Percentiles rank a stretch among this genome's conserved stretches.
Evolutionary conservation across 2,797 vertebrate genomes (phyloP).

Genomic region (Ambastaia sidthimunki): DNA sequence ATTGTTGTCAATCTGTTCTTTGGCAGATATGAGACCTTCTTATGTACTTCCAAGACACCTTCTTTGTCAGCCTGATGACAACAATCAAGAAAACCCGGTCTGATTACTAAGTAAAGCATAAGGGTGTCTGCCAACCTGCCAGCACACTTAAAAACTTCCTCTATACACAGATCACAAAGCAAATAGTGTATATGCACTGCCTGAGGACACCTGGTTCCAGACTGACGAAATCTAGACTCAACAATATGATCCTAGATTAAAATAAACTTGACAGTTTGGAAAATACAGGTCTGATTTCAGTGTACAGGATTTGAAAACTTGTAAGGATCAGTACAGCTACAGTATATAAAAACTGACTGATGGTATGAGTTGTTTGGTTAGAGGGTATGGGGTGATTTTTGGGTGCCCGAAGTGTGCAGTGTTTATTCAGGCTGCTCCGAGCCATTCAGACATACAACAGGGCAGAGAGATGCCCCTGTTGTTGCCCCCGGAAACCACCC

Average conservation of each 20-base stretch:
- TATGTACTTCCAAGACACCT: neutral
- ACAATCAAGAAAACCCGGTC: constrained; percentile 34
- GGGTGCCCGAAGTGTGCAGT: constrained; percentile 13
- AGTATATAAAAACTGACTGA: no score
- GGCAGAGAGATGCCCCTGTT: constrained; percentile 35
- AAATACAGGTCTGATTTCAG: neutral
- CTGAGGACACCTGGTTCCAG: constrained; percentile 24
- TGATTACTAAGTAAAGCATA: constrained; percentile 18
- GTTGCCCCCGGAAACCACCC: constrained; percentile 61
- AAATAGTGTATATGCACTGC: constrained; percentile 9
- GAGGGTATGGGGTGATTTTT: neutral
- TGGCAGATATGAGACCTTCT: neutral
- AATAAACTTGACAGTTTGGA: neutral
- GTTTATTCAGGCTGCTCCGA: constrained; percentile 20
- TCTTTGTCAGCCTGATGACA: neutral
- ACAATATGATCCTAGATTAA: constrained; percentile 8
- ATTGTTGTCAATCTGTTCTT: neutral
- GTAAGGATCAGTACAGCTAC: neutral
- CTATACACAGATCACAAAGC: constrained; percentile 18
- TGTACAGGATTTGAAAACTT: neutral
- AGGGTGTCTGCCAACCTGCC: constrained; percentile 4
- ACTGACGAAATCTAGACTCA: constrained; percentile 14
- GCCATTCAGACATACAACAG: constrained; percentile 22
- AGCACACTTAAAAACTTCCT: constrained; percentile 6
- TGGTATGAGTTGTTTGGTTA: neutral